A percentile compares a stretch with the other conserved stretches of the same genome.
These are phyloP conservation scores for Acrossocheilus fasciatus DNA, from an alignment of 2,797 vertebrate species.

Conservation along the genomic window DNA sequence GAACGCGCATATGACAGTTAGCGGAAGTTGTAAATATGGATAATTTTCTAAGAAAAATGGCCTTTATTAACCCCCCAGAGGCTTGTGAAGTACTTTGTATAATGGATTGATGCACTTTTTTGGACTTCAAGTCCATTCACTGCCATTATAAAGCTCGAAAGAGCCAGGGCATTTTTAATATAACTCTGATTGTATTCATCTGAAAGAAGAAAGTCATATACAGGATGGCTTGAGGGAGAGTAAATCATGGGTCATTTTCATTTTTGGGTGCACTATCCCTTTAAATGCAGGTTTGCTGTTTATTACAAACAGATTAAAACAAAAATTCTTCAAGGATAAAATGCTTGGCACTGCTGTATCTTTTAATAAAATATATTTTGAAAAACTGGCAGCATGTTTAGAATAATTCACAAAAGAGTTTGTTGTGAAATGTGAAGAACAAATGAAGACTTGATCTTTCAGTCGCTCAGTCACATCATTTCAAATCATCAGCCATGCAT, in stretches of 20 bases:
- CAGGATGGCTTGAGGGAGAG: background rate
- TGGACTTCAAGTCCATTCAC: background rate
- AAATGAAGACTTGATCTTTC: too few relatives aligned
- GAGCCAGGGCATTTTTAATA: too few relatives aligned
- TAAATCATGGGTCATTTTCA: background rate
- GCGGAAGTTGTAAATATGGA: background rate
- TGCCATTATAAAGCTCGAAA: background rate
- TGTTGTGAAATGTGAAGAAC: too few relatives aligned
- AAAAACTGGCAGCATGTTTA: too few relatives aligned
- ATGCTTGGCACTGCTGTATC: too few relatives aligned
- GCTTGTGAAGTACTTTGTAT: too few relatives aligned
- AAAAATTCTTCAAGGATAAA: too few relatives aligned
- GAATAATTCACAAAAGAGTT: too few relatives aligned
- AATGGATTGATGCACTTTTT: background rate
- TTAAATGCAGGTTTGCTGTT: background rate
- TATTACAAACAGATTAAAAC: background rate
- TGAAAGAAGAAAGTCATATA: background rate
- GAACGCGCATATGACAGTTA: background rate
- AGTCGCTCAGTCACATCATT: too few relatives aligned
- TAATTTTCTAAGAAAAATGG: background rate
- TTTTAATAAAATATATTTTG: too few relatives aligned
- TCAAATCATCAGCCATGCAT: background rate
- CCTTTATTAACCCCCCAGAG: background rate
- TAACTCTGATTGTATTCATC: too few relatives aligned
- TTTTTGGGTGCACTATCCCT: too few relatives aligned